These are phyloP conservation scores for Latrodectus elegans DNA, from an alignment of 2,888 invertebrate genomes.

Conservation along the genomic window DNA sequence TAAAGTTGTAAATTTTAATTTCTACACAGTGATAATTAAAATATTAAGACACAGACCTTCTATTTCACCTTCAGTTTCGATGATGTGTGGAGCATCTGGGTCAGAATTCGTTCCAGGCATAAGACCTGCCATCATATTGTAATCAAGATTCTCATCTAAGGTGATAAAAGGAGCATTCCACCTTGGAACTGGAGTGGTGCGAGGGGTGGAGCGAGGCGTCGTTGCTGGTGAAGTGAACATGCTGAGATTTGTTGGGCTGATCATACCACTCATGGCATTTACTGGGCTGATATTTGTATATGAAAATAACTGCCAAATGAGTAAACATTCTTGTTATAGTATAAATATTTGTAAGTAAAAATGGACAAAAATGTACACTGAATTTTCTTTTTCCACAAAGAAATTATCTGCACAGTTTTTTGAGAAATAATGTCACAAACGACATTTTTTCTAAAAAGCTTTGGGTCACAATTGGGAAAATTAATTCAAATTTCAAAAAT, in stretches of 20 bases:
- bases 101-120: slow-evolving; percentile 78
- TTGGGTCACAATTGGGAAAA: too few relatives aligned
- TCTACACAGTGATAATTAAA: too few relatives aligned
- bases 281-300: slow-evolving; percentile 91
- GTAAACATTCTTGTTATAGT: neutral
- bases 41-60: slow-evolving; percentile 34
- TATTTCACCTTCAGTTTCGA: slow-evolving; percentile 83
- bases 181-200: slow-evolving; percentile 80
- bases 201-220: slow-evolving; percentile 83
- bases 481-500: too few relatives aligned
- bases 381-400: neutral
- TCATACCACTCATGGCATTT: slow-evolving; percentile 86
- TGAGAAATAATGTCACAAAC: too few relatives aligned
- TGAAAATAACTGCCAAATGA: slow-evolving; percentile 86
- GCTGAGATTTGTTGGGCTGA: slow-evolving; percentile 90
- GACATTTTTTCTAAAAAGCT: too few relatives aligned
- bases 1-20: too few relatives aligned
- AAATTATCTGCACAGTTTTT: too few relatives aligned
- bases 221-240: slow-evolving; percentile 84
- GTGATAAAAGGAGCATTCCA: slow-evolving; percentile 90
- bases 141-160: slow-evolving; percentile 89
- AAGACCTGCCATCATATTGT: slow-evolving; percentile 90
- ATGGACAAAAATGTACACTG: neutral
- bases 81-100: slow-evolving; percentile 80
- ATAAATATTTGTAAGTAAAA: neutral